A percentile compares a stretch with the other conserved stretches of the same genome.
These are phyloP conservation scores for Xiphophorus hellerii DNA, from an alignment of 2,113 vertebrate genomes.

Conservation along the genomic window DNA sequence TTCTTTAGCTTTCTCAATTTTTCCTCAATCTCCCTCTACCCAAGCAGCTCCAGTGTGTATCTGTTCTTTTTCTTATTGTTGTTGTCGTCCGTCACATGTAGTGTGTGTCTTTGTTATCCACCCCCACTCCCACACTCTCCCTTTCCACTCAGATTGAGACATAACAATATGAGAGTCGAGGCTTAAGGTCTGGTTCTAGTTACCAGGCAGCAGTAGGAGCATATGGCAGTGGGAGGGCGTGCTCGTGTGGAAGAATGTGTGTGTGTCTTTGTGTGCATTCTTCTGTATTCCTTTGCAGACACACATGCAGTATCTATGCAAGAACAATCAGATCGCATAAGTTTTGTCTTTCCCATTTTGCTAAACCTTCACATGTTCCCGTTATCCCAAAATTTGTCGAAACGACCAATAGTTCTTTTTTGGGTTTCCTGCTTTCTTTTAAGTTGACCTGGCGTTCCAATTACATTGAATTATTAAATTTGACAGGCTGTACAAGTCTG, in stretches of 20 bases:
- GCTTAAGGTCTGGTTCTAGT: slow-evolving; percentile 75
- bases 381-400: slow-evolving; percentile 45
- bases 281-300: slow-evolving; percentile 15
- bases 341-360: slow-evolving; percentile 15
- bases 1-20: slow-evolving; percentile 41
- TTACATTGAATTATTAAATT: slow-evolving; percentile 70
- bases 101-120: slow-evolving; percentile 38
- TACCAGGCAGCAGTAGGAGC: slow-evolving; percentile 69
- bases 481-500: slow-evolving; percentile 48
- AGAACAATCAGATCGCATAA: slow-evolving; percentile 43
- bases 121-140: slow-evolving; percentile 6
- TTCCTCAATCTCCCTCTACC: slow-evolving; percentile 8
- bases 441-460: slow-evolving; percentile 57
- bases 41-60: slow-evolving; percentile 21
- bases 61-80: slow-evolving; percentile 13
- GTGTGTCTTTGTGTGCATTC: slow-evolving; percentile 1
- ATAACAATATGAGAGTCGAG: slow-evolving; percentile 77
- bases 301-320: slow-evolving; percentile 38
- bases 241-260: slow-evolving; percentile 25
- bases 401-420: slow-evolving; percentile 18
- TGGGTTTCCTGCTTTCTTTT: slow-evolving; percentile 28
- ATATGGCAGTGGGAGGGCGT: slow-evolving; percentile 52
- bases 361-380: slow-evolving; percentile 27
- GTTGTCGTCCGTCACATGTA: slow-evolving; percentile 35
- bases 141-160: slow-evolving; percentile 77